These are phyloP conservation scores for Nycticorax nycticorax DNA, from an alignment of 2,113 vertebrate genomes.

Conservation along the genomic window DNA sequence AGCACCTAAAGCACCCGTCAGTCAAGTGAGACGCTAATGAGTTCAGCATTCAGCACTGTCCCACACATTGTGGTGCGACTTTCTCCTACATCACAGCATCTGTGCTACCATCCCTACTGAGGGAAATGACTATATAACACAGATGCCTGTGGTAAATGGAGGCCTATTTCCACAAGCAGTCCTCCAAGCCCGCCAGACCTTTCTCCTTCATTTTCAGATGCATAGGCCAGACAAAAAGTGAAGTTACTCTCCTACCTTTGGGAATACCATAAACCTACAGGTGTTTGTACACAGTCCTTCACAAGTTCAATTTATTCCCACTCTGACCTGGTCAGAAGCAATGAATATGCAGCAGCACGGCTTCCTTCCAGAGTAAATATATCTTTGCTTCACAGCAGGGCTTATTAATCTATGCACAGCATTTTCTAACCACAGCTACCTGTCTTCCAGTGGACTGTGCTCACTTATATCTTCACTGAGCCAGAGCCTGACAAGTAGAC, in stretches of 20 bases:
- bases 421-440: background rate
- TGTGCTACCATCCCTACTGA: background rate
- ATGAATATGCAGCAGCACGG: background rate
- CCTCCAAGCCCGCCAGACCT: background rate
- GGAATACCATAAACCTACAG: background rate
- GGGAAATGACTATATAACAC: background rate
- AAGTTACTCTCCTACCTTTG: background rate
- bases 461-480: background rate
- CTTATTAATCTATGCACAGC: background rate
- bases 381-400: background rate
- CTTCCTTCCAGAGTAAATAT: background rate
- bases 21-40: background rate
- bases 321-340: background rate
- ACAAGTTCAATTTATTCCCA: background rate
- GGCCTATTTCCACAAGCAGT: background rate
- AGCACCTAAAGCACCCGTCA: background rate
- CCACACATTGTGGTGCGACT: conserved; percentile 9
- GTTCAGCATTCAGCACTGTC: background rate
- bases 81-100: background rate
- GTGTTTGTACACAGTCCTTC: background rate
- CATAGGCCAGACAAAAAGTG: background rate
- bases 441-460: background rate
- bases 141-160: background rate
- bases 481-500: background rate
- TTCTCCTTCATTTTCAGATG: background rate